Evolutionary conservation across 2,113 vertebrate species (phyloP).

Genomic region (Ammodytes dubius): DNA sequence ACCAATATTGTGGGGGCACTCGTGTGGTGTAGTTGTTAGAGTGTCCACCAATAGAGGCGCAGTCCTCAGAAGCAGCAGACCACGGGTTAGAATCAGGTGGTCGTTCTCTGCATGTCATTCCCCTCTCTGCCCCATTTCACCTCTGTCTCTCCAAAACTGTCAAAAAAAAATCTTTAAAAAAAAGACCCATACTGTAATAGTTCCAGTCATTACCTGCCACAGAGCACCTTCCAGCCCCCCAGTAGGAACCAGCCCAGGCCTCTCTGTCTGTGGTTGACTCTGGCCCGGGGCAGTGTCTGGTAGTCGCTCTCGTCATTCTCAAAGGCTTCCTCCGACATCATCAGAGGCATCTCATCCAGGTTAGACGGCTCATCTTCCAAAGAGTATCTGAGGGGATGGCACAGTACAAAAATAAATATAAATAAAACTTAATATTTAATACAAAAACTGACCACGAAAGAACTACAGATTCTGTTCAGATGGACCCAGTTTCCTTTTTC

Average conservation of each 20-base stretch:
- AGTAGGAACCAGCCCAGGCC: conserved; percentile 93
- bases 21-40: no score
- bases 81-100: no score
- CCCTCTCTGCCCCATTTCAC: no score
- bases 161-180: no score
- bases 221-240: conserved; percentile 95
- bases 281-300: conserved; percentile 93
- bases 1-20: not conserved
- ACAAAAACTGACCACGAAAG: not conserved
- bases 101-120: no score
- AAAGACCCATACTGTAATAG: not conserved
- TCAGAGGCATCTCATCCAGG: conserved; percentile 98
- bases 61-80: no score
- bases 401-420: not conserved
- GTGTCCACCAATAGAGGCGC: no score
- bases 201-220: conserved; percentile 86
- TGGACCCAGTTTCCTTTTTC: not conserved
- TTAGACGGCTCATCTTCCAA: conserved; percentile 93
- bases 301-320: conserved; percentile 98
- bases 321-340: conserved; percentile 99
- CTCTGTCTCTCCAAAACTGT: no score
- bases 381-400: conserved; percentile 86
- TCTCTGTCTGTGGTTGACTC: conserved; percentile 84
- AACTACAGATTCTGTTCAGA: not conserved
- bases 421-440: no score